Base-by-base conservation (phyloP, 2,888 invertebrate species). In the Lasius fuliginosus region DNA sequence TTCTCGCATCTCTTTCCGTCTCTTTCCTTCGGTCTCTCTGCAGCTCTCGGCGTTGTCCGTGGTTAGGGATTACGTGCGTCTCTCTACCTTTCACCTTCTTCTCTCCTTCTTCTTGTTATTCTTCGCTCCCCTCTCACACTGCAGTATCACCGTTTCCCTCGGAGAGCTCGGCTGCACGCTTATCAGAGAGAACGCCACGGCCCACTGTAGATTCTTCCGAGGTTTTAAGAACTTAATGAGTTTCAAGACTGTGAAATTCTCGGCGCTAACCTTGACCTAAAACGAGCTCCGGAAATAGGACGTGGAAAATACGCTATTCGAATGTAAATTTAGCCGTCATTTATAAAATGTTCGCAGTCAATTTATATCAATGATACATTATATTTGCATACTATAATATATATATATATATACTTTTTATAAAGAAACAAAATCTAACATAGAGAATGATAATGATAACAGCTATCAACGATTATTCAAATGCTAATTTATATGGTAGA, bases 1-100 rank as follows among this genome's bases (percentile, higher is more conserved):
- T n/a, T 56, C 49, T 53, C 67, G 11, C 27, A 18, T n/a, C 58
- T 36, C 40, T 30, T 56, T 42, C 36, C 88, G 85, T 75, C 87
- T 84, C 68, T 74, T 65, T 76, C 68, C 18, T 82, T 71, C 69
- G 77, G 85, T 76, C 46, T 71, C 79, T 79, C 77, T 58, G 60
- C 73, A 60, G 27, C 84, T 85, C 83, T 85, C 85, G 87, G 71
- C 86, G 92, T 94, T 94, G 93, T 87, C 93, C 90, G 87, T 93
- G 94, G 94, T 94, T 94, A 94, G 93, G 94, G 93, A 92, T 89
- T 86, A 86, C 85, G 90, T 85, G 90, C 90, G 76, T 89, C 89
- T 85, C 91, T 88, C 85, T 88, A 79, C 82, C 82, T 85, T 82
- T 74, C 71, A 27, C 83, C 77, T 85, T 42, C 83, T 85, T 42